Evolutionary conservation across 2,113 vertebrate genomes (phyloP), one percentile per base, ranked within the genome.

Genomic region (Pardalotus punctatus): DNA sequence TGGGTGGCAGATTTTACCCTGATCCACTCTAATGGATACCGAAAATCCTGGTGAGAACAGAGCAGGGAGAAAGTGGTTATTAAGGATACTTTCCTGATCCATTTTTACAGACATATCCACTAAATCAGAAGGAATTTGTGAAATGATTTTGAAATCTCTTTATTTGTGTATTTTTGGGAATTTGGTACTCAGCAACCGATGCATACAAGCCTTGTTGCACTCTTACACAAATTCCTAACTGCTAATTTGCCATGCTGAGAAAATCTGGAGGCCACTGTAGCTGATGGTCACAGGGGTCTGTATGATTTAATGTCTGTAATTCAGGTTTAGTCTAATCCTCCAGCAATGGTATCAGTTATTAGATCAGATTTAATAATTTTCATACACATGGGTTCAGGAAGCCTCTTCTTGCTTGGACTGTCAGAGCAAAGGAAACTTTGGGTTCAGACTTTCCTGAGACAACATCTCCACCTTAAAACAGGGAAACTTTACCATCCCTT

Each of bases 201-300:
- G 28, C 3, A 15, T 8, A 10, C 0, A 2, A 70, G 48, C n/a
- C 54, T 64, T 0, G 0, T 22, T 64, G 10, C 19, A 60, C 22
- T 76, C 12, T 31, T 25, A 51, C 18, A 50, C 6, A 62, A 40
- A 81, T 60, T 54, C 18, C 35, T 80, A 45, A 20, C 10, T 85
- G 76, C 56, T 45, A 40, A 76, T 85, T 74, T 71, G 15, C 53
- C 2, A 0, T 45, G 43, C 25, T 87, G 17, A 73, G n/a, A 9
- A 57, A 65, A 67, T 54, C 43, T 78, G 61, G 19, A 88, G 83
- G 14, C 4, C 36, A 4, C 12, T 71, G 40, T 5, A 31, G 14
- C 5, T 40, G 31, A 40, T 67, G 29, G 12, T 36, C 48, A 19
- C 2, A 1, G 27, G 29, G 9, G 69, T 24, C 4, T 81, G 9